These are phyloP conservation scores for Drosophila peninsularis DNA, from an alignment of 2,888 invertebrate genomes.

Conservation along the genomic window DNA sequence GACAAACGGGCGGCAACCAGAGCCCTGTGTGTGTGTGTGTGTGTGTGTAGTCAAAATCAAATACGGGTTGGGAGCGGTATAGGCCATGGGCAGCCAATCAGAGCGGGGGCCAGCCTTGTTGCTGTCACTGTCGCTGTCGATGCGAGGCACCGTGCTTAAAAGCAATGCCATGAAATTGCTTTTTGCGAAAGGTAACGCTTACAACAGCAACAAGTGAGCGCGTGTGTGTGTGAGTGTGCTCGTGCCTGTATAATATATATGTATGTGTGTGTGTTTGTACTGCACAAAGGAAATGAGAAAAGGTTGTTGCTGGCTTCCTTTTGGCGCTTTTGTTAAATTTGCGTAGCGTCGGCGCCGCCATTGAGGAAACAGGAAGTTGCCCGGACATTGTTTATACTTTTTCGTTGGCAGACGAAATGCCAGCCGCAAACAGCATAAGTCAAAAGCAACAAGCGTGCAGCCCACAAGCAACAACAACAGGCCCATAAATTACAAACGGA, in stretches of 20 bases:
- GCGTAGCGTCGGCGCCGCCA: constrained; percentile 46
- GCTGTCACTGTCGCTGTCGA: constrained; percentile 56
- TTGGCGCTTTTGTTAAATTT: constrained; percentile 63
- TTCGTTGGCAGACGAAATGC: constrained; percentile 45
- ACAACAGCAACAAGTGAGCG: constrained; percentile 69
- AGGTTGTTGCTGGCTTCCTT: constrained; percentile 71
- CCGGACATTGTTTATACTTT: constrained; percentile 65
- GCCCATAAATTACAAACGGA: constrained; percentile 69
- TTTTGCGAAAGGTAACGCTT: constrained; percentile 62
- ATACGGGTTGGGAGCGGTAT: constrained; percentile 29
- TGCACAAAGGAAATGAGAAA: constrained; percentile 73
- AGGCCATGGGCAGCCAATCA: constrained; percentile 43
- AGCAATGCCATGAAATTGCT: constrained; percentile 75
- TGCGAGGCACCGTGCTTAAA: constrained; percentile 53
- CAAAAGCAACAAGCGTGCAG: constrained; percentile 18
- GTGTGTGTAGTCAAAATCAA: constrained; percentile 52
- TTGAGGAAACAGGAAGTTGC: constrained; percentile 70
- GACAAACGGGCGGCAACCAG: constrained; percentile 43
- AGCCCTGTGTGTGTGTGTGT: neutral
- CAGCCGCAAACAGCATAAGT: constrained; percentile 42
- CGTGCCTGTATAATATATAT: neutral
- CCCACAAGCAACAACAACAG: constrained; percentile 14
- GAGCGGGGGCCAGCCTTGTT: constrained; percentile 46
- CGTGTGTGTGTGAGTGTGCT: neutral
- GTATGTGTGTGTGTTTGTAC: constrained; percentile 8